These are phyloP conservation scores for Formica aserva DNA, from an alignment of 2,888 invertebrate genomes.

Conservation along the genomic window DNA sequence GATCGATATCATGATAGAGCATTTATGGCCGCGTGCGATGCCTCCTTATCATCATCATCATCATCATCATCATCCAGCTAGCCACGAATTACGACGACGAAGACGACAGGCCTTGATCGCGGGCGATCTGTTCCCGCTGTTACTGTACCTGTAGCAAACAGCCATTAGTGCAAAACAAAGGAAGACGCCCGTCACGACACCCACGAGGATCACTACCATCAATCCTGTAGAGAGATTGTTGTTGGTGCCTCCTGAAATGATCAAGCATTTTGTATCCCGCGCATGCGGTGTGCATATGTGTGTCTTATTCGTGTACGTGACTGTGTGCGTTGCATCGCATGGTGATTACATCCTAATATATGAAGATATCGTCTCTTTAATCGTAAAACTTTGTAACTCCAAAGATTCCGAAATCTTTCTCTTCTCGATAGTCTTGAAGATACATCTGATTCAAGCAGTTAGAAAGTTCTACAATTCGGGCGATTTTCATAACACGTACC, in stretches of 20 bases:
- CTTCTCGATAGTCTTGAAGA: neutral
- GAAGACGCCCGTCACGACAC: conserved; percentile 97
- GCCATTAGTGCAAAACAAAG: conserved; percentile 98
- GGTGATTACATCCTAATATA: conserved; percentile 6
- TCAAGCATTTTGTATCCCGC: conserved; percentile 73
- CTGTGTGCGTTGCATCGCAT: conserved; percentile 22
- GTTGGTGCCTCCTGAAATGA: conserved; percentile 90
- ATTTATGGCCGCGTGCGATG: conserved; percentile 83
- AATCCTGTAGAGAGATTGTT: conserved; percentile 95
- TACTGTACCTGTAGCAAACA: conserved; percentile 96
- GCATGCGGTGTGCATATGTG: conserved; percentile 11
- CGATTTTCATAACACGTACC: neutral
- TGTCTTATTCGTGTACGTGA: conserved; percentile 28
- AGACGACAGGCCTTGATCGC: conserved; percentile 77
- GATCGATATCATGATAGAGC: conserved; percentile 78
- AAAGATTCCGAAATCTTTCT: neutral
- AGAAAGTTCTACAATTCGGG: neutral
- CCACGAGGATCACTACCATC: conserved; percentile 97
- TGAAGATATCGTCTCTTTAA: conserved; percentile 14
- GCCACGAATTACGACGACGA: conserved; percentile 79
- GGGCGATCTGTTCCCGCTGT: conserved; percentile 73
- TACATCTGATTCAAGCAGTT: neutral
- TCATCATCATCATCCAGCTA: conserved; percentile 80
- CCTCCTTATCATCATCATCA: conserved; percentile 73
- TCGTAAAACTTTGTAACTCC: conserved; percentile 21